phyloP scores from a whole-genome alignment of 1,140 invertebrate genomes.

The Potamilus streckersoni region DNA sequence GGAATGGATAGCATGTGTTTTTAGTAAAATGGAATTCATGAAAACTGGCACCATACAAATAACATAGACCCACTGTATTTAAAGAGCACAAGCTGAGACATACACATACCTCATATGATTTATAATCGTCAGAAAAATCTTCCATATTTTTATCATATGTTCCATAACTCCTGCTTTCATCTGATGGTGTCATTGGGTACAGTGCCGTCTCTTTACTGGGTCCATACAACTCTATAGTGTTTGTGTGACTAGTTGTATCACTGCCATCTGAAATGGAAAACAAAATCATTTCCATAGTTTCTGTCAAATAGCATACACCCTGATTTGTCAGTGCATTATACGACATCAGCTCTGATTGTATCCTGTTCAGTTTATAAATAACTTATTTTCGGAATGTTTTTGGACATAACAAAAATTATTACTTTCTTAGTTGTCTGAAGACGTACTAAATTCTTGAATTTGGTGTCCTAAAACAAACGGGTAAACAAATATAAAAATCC shows the following conservation, averaged over 20 bases:
- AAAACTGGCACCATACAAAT: not conserved
- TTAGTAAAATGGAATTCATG: not conserved
- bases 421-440: too few species aligned
- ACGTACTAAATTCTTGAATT: too few species aligned
- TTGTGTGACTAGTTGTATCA: constrained; percentile 59
- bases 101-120: constrained; percentile 53
- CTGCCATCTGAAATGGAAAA: constrained; percentile 45
- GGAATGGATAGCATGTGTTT: not conserved
- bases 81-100: not conserved
- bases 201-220: constrained; percentile 50
- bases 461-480: too few species aligned
- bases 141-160: constrained; percentile 61
- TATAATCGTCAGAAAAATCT: constrained; percentile 61
- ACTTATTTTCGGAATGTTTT: too few species aligned
- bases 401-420: too few species aligned
- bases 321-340: too few species aligned
- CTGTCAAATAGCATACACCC: too few species aligned
- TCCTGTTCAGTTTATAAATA: too few species aligned
- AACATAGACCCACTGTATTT: not conserved
- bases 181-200: constrained; percentile 55
- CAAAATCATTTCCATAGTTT: not conserved
- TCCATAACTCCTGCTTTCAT: constrained; percentile 57
- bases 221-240: constrained; percentile 60
- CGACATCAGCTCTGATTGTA: too few species aligned
- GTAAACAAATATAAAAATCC: too few species aligned